These are phyloP conservation scores for Tiliqua scincoides DNA, from an alignment of 2,113 vertebrate species.

Conservation along the genomic window DNA sequence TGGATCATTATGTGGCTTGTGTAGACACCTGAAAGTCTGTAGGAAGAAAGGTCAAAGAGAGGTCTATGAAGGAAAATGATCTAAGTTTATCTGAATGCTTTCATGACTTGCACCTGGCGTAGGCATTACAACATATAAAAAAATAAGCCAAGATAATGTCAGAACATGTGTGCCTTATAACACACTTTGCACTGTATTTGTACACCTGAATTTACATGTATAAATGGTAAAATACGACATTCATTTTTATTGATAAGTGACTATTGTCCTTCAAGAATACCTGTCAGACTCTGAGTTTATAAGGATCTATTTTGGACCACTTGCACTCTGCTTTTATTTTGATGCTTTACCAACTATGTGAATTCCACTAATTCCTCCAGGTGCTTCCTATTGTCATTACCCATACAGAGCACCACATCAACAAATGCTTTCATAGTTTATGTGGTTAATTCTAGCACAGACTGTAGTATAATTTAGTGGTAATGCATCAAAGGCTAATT, in stretches of 20 bases:
- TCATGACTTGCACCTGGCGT: accelerated
- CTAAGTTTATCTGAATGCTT: neutral
- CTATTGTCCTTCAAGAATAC: neutral
- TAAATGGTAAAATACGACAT: accelerated
- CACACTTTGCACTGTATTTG: accelerated
- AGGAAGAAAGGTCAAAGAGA: neutral
- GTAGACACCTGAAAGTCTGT: neutral
- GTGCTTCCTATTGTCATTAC: neutral
- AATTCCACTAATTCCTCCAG: neutral
- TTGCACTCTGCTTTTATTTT: neutral
- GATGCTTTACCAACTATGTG: neutral
- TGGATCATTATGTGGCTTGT: neutral
- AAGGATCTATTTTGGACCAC: slow-evolving; percentile 5
- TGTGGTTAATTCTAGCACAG: neutral
- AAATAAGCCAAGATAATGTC: neutral
- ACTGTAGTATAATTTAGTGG: neutral
- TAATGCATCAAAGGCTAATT: neutral
- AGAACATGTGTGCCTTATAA: neutral
- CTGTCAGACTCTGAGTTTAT: neutral
- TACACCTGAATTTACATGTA: neutral
- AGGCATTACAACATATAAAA: neutral
- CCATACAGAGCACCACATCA: neutral
- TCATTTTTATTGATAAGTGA: neutral
- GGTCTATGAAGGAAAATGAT: neutral
- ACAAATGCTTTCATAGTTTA: neutral